Percentiles rank a stretch among this genome's conserved stretches.
Conservation (phyloP, 1,140 invertebrate species). For the Atta colombica region DNA sequence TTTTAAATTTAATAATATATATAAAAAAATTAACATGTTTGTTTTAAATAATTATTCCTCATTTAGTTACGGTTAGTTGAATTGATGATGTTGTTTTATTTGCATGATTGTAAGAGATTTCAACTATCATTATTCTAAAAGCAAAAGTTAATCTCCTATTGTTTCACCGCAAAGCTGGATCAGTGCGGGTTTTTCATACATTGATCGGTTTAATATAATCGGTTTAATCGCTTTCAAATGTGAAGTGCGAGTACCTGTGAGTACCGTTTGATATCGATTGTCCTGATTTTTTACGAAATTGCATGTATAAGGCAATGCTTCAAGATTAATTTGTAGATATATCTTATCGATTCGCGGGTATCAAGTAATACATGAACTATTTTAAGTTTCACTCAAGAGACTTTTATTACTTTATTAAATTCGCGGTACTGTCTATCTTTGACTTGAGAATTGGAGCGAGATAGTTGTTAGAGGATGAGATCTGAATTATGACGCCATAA, state of each 20-base stretch:
- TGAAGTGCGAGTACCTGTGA: neutral
- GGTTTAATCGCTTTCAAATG: constrained; percentile 11
- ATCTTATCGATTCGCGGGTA: constrained; percentile 17
- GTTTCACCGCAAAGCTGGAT: neutral
- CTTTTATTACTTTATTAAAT: constrained; percentile 8
- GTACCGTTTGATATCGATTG: constrained; percentile 14
- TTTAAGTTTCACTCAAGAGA: neutral
- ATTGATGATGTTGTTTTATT: neutral
- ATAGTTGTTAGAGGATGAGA: constrained; percentile 4
- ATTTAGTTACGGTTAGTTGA: neutral
- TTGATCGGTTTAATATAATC: constrained; percentile 14
- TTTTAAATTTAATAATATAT: constrained; percentile 8
- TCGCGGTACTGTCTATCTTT: constrained; percentile 9
- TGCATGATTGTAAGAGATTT: neutral
- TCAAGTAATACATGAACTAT: constrained; percentile 22
- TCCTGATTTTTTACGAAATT: neutral
- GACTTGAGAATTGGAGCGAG: neutral
- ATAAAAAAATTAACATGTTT: neutral
- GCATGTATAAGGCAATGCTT: neutral
- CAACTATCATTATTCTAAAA: neutral
- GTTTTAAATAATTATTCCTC: neutral
- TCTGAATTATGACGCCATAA: constrained; percentile 51
- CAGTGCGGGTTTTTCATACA: neutral
- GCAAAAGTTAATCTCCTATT: neutral
- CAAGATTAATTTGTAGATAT: constrained; percentile 2